A percentile compares a stretch with the other conserved stretches of the same genome.
These are phyloP conservation scores for Cyclophora albipunctata DNA, from an alignment of 2,888 invertebrate genomes.

Conservation along the genomic window DNA sequence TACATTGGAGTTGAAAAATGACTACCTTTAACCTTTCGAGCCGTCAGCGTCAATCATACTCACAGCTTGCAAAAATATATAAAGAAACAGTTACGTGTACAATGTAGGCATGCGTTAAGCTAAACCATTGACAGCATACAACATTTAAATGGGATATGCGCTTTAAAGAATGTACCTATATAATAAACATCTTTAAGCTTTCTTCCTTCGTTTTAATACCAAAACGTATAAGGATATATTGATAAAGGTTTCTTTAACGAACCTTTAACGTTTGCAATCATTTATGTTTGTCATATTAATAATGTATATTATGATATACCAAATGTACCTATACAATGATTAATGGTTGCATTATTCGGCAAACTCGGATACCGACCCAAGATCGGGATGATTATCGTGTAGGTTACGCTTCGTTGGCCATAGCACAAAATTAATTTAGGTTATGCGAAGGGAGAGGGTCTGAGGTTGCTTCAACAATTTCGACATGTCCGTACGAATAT, in stretches of 20 bases:
- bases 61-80: too few species aligned
- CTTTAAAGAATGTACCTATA: too few species aligned
- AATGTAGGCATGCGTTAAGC: too few species aligned
- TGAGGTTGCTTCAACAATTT: not conserved
- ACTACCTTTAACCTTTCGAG: conserved; percentile 44
- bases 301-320: conserved; percentile 32
- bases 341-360: conserved; percentile 49
- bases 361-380: conserved; percentile 39
- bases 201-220: too few species aligned
- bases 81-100: too few species aligned
- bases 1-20: conserved; percentile 52
- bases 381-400: conserved; percentile 61
- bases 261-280: not conserved
- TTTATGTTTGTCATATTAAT: conserved; percentile 20
- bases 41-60: conserved; percentile 25
- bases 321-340: conserved; percentile 27
- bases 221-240: too few species aligned
- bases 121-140: too few species aligned
- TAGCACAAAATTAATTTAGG: conserved; percentile 65
- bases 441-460: conserved; percentile 12
- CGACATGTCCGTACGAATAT: too few species aligned
- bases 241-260: too few species aligned
- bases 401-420: conserved; percentile 55
- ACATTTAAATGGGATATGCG: too few species aligned
- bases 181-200: too few species aligned